Evolutionary conservation across 2,797 vertebrate species (phyloP).

Genomic region (Phataginus tetradactyla): DNA sequence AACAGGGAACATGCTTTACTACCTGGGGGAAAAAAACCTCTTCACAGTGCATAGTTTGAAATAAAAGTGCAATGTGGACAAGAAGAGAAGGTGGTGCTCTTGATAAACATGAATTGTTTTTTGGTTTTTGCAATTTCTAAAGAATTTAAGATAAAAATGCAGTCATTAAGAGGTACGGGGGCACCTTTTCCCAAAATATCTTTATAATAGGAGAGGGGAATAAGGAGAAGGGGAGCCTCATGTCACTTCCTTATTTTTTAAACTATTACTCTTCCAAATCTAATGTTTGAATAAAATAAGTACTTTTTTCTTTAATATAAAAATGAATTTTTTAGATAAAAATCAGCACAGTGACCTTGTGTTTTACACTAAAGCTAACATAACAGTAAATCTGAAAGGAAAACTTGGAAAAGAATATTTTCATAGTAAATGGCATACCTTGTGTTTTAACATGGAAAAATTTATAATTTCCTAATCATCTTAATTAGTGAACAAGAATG

Average conservation of each 20-base stretch:
- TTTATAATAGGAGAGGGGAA: neutral
- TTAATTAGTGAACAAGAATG: conserved; percentile 79
- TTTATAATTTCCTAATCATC: conserved; percentile 44
- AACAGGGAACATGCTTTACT: conserved; percentile 29
- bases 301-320: conserved; percentile 77
- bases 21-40: conserved; percentile 38
- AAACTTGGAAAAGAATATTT: conserved; percentile 65
- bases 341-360: conserved; percentile 72
- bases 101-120: conserved; percentile 67
- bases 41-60: conserved; percentile 87
- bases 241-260: conserved; percentile 62
- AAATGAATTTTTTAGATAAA: conserved; percentile 83
- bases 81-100: conserved; percentile 78
- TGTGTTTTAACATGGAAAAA: conserved; percentile 74
- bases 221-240: neutral
- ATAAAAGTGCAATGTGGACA: conserved; percentile 84
- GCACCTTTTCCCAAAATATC: conserved; percentile 65
- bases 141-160: conserved; percentile 70
- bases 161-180: conserved; percentile 69
- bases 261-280: conserved; percentile 70
- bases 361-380: conserved; percentile 44
- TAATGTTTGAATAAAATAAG: conserved; percentile 79
- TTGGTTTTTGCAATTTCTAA: conserved; percentile 78
- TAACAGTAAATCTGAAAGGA: conserved; percentile 63
- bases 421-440: conserved; percentile 74